Base-by-base conservation (phyloP, 1,140 invertebrate species). In the Lepidostoma basale region DNA sequence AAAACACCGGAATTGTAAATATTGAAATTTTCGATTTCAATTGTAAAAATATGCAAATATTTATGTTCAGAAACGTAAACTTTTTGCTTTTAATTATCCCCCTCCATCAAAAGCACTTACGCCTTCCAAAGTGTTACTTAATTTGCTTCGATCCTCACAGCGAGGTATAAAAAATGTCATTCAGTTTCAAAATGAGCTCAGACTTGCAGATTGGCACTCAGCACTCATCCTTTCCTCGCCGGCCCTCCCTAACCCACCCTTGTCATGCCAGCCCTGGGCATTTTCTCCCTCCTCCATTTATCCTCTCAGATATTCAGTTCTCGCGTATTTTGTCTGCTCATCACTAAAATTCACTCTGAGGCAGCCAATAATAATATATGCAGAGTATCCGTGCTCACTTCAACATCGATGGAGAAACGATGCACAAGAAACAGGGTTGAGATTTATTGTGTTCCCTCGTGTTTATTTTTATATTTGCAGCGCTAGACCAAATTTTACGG, bases 331-430 rank as follows among this genome's bases (percentile, higher is more conserved):
- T 30, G 69, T 63, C 62, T 56, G 60, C 66, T 72, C 66, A 66
- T 72, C 70, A 62, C 70, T 68, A 72, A 68, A 68, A 68, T 68
- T 65, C 70, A 68, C 65, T 68, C 65, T 45, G 33, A 30, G 58
- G 45, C 42, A 59, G 36, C 66, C 66, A 66, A 72, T 72, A 72
- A 72, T 72, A 72, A 72, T 72, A 66, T 72, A 72, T 72, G 70
- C 70, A 60, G 70, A 72, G 70, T 68, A 62, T 49, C 47, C 66
- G 20, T 60, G 59, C 69, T 60, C 69, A 62, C 63, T 70, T 70
- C 67, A 22, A 62, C 63, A 58, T 44, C 36, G 26, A 49, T 42
- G 52, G 42, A 40, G 39, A 28, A 44, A 42, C 14, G 14, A 20
- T 47, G 60, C 44, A 42, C 10, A n/a, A 5, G 28, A 30, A 25